Percentiles rank a stretch among this genome's conserved stretches.
phyloP scores from a whole-genome alignment of 2,888 invertebrate species.

The Ectemnius cavifrons region DNA sequence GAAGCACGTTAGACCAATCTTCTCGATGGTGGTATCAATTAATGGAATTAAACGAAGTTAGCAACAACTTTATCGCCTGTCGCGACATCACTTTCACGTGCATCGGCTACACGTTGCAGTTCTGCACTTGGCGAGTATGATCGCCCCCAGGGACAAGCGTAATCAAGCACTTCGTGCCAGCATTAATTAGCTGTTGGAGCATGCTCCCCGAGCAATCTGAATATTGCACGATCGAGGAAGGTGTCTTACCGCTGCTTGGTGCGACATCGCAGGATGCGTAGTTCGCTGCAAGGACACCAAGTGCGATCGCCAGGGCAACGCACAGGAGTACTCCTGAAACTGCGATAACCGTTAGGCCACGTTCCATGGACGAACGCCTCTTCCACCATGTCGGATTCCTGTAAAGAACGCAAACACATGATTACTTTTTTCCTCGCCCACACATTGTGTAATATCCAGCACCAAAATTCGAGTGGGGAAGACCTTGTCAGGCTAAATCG shows the following conservation, averaged over 20 bases:
- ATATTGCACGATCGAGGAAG: background rate
- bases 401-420: slow-evolving; percentile 66
- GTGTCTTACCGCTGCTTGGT: slow-evolving; percentile 60
- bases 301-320: slow-evolving; percentile 81
- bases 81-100: too few relatives aligned
- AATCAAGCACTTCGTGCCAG: too few relatives aligned
- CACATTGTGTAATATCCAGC: too few relatives aligned
- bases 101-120: too few relatives aligned
- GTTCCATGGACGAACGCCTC: slow-evolving; percentile 86
- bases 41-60: slow-evolving; percentile 1
- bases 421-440: too few relatives aligned
- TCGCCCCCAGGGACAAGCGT: too few relatives aligned
- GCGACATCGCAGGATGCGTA: slow-evolving; percentile 58
- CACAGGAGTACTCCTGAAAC: slow-evolving; percentile 83
- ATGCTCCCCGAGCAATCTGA: too few relatives aligned
- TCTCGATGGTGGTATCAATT: background rate
- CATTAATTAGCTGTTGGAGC: too few relatives aligned
- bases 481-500: too few relatives aligned
- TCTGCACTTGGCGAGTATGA: too few relatives aligned
- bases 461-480: too few relatives aligned
- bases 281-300: slow-evolving; percentile 71
- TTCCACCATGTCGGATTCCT: slow-evolving; percentile 92
- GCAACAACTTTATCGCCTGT: background rate
- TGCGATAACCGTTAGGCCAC: slow-evolving; percentile 83
- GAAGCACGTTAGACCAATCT: too few relatives aligned